Evolutionary conservation across 2,113 vertebrate species (phyloP).

Genomic region (Phoxinus phoxinus): DNA sequence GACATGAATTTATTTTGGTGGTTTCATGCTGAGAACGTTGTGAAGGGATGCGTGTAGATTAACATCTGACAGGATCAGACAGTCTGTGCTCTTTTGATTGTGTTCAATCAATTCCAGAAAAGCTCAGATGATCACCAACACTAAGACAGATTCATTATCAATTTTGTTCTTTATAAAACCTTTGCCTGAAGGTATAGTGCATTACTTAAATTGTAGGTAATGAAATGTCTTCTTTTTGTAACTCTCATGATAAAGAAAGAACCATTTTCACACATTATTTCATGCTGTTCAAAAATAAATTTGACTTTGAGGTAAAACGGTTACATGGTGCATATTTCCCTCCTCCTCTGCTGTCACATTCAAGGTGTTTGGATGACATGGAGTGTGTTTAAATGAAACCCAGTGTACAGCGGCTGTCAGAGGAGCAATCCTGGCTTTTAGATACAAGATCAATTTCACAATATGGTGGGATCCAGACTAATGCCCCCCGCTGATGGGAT

Average conservation of each 20-base stretch:
- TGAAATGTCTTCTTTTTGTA: not conserved
- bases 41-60: not conserved
- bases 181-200: not conserved
- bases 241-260: not conserved
- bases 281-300: not conserved
- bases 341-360: constrained; percentile 2
- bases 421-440: constrained; percentile 40
- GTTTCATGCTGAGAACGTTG: not conserved
- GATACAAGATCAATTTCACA: constrained; percentile 40
- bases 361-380: constrained; percentile 31
- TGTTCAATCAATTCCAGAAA: not conserved
- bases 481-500: constrained; percentile 50
- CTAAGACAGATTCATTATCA: not conserved
- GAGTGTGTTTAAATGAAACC: constrained; percentile 38
- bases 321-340: not conserved
- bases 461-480: constrained; percentile 42
- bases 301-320: not conserved
- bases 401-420: constrained; percentile 24
- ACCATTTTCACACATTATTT: not conserved
- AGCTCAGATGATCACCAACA: not conserved
- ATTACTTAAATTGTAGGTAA: too few species aligned
- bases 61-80: constrained; percentile 28
- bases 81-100: constrained; percentile 10
- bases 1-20: not conserved
- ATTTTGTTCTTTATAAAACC: not conserved